Conservation (phyloP, 2,113 vertebrate species). For the Oncorhynchus kisutch region DNA sequence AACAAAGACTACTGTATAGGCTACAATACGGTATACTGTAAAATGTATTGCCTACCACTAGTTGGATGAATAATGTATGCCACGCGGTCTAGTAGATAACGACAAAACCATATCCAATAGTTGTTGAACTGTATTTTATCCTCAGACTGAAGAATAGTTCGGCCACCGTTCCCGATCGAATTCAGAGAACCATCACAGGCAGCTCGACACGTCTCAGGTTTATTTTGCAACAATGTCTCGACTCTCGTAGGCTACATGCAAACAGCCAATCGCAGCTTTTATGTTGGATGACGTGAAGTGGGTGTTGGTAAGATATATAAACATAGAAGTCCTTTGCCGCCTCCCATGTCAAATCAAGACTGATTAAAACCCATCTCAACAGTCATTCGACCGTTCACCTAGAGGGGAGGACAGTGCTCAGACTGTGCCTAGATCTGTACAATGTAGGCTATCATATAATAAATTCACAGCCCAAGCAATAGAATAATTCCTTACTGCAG, state of each 20-base stretch:
- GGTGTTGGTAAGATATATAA: constrained; percentile 12
- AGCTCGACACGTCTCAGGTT: constrained; percentile 1
- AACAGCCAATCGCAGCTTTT: constrained; percentile 46
- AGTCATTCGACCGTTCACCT: too few species aligned
- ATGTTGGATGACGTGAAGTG: constrained; percentile 26
- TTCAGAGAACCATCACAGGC: neutral
- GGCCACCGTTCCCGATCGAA: neutral
- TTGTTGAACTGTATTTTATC: neutral
- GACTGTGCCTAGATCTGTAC: neutral
- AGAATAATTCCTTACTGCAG: too few species aligned
- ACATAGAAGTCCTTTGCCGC: too few species aligned
- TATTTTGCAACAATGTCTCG: constrained; percentile 12
- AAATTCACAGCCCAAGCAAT: too few species aligned
- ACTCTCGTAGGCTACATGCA: neutral
- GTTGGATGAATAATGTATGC: neutral
- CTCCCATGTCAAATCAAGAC: too few species aligned
- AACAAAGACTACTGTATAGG: neutral
- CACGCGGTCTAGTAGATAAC: neutral
- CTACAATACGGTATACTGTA: neutral
- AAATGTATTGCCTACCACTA: neutral
- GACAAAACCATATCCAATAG: neutral
- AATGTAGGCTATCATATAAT: neutral
- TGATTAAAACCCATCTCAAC: too few species aligned
- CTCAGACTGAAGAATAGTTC: neutral
- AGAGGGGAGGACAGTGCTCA: neutral